Conservation (phyloP, 2,797 vertebrate genomes). For the Eulemur albifrons region DNA sequence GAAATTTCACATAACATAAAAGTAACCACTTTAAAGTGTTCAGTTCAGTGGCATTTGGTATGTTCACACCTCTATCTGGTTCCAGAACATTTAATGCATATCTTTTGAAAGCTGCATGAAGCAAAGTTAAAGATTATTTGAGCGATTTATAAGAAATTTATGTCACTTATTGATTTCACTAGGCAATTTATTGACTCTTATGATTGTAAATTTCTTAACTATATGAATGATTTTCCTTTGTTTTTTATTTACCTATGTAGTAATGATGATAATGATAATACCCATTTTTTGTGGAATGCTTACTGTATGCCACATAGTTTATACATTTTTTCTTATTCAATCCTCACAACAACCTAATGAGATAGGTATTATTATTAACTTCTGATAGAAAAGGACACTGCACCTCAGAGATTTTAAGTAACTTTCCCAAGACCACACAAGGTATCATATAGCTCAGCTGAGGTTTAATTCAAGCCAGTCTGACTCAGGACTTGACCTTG, state of each 20-base stretch:
- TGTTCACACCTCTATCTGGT: neutral
- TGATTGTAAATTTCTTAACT: constrained; percentile 9
- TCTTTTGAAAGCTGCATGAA: neutral
- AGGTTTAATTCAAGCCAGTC: neutral
- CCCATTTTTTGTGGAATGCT: neutral
- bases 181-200: neutral
- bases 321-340: neutral
- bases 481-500: neutral
- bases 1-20: neutral
- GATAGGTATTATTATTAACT: neutral
- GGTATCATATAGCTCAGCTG: neutral
- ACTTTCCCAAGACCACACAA: neutral
- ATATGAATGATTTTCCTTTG: neutral
- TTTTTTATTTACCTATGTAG: neutral
- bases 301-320: neutral
- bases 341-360: neutral
- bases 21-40: neutral
- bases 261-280: neutral
- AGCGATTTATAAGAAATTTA: neutral
- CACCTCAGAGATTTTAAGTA: neutral
- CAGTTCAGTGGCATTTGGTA: neutral
- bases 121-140: neutral
- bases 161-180: neutral
- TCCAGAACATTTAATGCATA: neutral
- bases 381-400: neutral